phyloP scores from a whole-genome alignment of 2,113 vertebrate species.

The Zapus hudsonius region DNA sequence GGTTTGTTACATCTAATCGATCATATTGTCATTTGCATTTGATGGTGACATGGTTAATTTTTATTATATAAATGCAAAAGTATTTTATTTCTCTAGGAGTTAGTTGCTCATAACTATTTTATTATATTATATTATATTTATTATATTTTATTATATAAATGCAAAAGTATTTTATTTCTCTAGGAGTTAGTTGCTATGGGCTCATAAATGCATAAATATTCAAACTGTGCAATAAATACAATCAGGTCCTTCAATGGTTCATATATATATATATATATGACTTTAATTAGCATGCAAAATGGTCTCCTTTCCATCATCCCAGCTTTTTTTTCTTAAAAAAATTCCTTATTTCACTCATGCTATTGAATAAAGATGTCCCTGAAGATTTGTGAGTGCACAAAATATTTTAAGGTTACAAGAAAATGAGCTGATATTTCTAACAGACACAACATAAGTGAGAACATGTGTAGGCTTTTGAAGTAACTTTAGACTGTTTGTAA shows the following conservation, averaged over 20 bases:
- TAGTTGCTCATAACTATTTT: no score
- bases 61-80: not conserved
- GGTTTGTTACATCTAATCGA: conserved; percentile 27
- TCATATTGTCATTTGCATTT: conserved; percentile 6
- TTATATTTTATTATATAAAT: not conserved
- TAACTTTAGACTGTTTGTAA: conserved; percentile 51
- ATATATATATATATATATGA: not conserved
- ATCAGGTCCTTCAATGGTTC: conserved; percentile 41
- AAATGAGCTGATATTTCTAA: conserved; percentile 67
- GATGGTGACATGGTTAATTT: not conserved
- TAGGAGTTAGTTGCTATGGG: conserved; percentile 51
- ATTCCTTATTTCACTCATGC: conserved; percentile 38
- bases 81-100: not conserved
- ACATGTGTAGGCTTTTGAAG: conserved; percentile 60
- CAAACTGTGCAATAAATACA: conserved; percentile 51
- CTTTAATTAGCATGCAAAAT: conserved; percentile 67
- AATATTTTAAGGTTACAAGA: conserved; percentile 62
- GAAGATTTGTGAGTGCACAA: conserved; percentile 55
- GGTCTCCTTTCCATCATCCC: not conserved
- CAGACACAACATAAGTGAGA: conserved; percentile 67
- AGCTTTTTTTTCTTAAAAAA: conserved; percentile 8
- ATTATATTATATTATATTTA: no score
- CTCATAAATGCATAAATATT: conserved; percentile 35
- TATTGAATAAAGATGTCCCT: conserved; percentile 69
- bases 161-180: not conserved